These are phyloP conservation scores for Bradypodion pumilum DNA, from an alignment of 2,797 vertebrate species.

Conservation along the genomic window DNA sequence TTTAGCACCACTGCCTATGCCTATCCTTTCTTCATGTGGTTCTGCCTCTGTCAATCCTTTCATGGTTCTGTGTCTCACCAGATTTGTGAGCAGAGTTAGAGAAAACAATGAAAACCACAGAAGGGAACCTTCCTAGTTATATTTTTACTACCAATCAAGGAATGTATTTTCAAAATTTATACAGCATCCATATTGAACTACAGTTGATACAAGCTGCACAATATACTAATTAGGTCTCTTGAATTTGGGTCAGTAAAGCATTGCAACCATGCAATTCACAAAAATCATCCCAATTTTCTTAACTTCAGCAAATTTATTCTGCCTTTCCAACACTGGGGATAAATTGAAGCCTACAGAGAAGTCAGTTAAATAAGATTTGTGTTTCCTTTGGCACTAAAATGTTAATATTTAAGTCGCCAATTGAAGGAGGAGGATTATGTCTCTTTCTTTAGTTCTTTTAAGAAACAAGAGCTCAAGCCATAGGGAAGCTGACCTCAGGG, in stretches of 20 bases:
- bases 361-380: not conserved
- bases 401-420: constrained; percentile 2
- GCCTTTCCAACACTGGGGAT: not conserved
- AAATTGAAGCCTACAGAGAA: not conserved
- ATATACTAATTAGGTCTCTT: not conserved
- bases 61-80: too few species aligned
- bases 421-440: not conserved
- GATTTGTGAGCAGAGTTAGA: too few species aligned
- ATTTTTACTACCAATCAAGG: too few species aligned
- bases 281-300: not conserved
- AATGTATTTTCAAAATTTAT: not conserved
- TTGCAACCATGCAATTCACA: not conserved
- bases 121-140: too few species aligned
- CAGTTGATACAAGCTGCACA: not conserved
- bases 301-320: not conserved
- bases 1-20: too few species aligned
- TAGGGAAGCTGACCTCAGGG: not conserved
- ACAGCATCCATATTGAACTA: not conserved
- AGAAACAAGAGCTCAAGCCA: not conserved
- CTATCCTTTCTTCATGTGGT: too few species aligned
- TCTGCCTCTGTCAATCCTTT: too few species aligned
- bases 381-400: not conserved
- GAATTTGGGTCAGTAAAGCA: too few species aligned
- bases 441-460: not conserved
- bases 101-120: too few species aligned